Percentiles rank a stretch among this genome's conserved stretches.
Conservation (phyloP, 2,888 invertebrate species). For the Zhuqinia jingwanae region DNA sequence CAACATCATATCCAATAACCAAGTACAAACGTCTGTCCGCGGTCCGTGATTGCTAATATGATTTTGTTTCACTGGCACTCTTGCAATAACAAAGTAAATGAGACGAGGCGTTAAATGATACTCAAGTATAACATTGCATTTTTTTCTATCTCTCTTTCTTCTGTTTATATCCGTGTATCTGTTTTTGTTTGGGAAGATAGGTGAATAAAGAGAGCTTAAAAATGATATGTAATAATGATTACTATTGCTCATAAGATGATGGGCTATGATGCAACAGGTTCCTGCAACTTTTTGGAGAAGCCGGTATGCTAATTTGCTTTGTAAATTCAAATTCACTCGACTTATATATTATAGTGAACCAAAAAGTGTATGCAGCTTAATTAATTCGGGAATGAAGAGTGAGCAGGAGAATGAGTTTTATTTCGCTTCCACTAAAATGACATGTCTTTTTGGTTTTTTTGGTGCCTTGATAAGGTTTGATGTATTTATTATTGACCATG, state of each 20-base stretch:
- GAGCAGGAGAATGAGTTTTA: slow-evolving; percentile 45
- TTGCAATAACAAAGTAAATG: slow-evolving; percentile 1
- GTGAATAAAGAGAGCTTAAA: not conserved
- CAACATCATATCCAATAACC: not conserved
- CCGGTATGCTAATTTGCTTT: slow-evolving; percentile 61
- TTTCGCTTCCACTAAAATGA: slow-evolving; percentile 35
- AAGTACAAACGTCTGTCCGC: not conserved
- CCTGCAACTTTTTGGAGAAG: slow-evolving; percentile 56
- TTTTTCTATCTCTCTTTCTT: not conserved
- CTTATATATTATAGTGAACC: slow-evolving; percentile 1
- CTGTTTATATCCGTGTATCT: not conserved
- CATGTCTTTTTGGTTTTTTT: slow-evolving; percentile 43
- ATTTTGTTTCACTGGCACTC: not conserved
- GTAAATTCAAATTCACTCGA: slow-evolving; percentile 14
- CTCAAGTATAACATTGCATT: slow-evolving; percentile 14
- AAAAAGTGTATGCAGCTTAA: slow-evolving; percentile 50
- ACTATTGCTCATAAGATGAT: slow-evolving; percentile 22
- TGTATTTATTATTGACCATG: too few relatives aligned
- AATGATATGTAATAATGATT: slow-evolving; percentile 37
- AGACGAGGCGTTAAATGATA: slow-evolving; percentile 37
- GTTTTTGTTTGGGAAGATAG: not conserved
- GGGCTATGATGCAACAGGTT: slow-evolving; percentile 41
- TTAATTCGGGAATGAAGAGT: slow-evolving; percentile 45
- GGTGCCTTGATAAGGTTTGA: slow-evolving; percentile 34
- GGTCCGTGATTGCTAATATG: not conserved